Evolutionary conservation across 2,888 invertebrate species (phyloP).

Genomic region (Palloptera scutellata): DNA sequence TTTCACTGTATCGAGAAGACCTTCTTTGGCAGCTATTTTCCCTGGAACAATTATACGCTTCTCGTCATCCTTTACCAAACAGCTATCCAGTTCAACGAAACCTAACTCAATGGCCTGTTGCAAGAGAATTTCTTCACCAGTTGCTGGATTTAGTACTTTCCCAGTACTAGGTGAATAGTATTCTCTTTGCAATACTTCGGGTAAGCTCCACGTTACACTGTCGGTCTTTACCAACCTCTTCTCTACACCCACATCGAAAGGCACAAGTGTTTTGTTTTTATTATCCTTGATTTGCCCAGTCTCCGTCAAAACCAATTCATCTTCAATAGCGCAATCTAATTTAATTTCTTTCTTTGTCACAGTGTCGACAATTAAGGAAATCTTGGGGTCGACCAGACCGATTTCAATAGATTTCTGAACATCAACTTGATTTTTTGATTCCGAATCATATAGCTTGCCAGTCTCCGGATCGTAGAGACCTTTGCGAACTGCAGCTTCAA

Average conservation of each 20-base stretch:
- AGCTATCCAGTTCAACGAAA: slow-evolving; percentile 75
- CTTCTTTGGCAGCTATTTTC: slow-evolving; percentile 74
- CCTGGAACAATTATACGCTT: slow-evolving; percentile 73
- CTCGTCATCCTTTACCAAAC: slow-evolving; percentile 78
- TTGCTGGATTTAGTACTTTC: slow-evolving; percentile 78
- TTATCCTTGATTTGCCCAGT: slow-evolving; percentile 78
- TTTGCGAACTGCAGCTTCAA: slow-evolving; percentile 78
- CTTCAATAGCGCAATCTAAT: slow-evolving; percentile 77
- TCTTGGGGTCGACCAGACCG: slow-evolving; percentile 81
- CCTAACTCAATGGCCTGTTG: slow-evolving; percentile 77
- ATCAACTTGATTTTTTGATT: slow-evolving; percentile 75
- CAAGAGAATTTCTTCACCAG: slow-evolving; percentile 77
- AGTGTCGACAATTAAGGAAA: slow-evolving; percentile 82
- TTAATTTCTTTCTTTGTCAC: slow-evolving; percentile 75
- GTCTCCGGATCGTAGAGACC: slow-evolving; percentile 75
- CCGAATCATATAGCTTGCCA: slow-evolving; percentile 76
- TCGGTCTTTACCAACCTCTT: slow-evolving; percentile 77
- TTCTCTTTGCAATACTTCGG: slow-evolving; percentile 78
- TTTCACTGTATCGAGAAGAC: slow-evolving; percentile 74
- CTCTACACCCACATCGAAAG: slow-evolving; percentile 76
- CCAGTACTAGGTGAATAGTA: slow-evolving; percentile 80
- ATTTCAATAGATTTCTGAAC: slow-evolving; percentile 80
- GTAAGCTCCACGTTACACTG: slow-evolving; percentile 74
- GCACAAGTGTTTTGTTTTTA: slow-evolving; percentile 73
- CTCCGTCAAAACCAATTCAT: slow-evolving; percentile 73